phyloP scores from a whole-genome alignment of 2,113 vertebrate species.

The Istiophorus platypterus region DNA sequence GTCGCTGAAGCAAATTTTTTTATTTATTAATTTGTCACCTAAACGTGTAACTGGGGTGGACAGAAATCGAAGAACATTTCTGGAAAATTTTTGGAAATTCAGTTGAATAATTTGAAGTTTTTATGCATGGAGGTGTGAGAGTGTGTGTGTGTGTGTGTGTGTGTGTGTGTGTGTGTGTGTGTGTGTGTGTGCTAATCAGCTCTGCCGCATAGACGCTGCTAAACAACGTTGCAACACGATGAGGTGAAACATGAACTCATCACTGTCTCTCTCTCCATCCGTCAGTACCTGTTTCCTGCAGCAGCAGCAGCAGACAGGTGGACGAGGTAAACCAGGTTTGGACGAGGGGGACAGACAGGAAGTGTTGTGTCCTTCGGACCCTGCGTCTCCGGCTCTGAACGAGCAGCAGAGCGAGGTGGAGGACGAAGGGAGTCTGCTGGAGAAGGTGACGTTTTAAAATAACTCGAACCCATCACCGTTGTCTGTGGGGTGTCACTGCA shows the following conservation, averaged over 20 bases:
- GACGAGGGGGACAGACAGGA: slow-evolving; percentile 1
- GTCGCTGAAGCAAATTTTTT: no score
- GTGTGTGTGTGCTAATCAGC: slow-evolving; percentile 22
- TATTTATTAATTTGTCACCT: no score
- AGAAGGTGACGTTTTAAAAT: slow-evolving; percentile 63
- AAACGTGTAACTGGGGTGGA: no score
- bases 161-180: slow-evolving; percentile 19
- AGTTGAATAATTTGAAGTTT: no score
- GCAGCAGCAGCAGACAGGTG: slow-evolving; percentile 31
- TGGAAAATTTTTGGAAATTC: no score
- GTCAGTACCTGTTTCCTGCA: slow-evolving; percentile 51
- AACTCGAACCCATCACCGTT: not conserved
- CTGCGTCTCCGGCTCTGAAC: not conserved
- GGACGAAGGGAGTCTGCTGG: slow-evolving; percentile 66
- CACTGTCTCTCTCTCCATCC: slow-evolving; percentile 29
- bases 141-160: slow-evolving; percentile 16
- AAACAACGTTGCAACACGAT: slow-evolving; percentile 11
- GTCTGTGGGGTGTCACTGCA: not conserved
- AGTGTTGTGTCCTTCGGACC: slow-evolving; percentile 12
- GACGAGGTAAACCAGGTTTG: not conserved
- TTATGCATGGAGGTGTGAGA: no score
- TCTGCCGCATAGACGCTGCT: slow-evolving; percentile 9
- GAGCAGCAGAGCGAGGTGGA: slow-evolving; percentile 58
- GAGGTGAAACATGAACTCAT: slow-evolving; percentile 43
- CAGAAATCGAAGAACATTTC: no score